Percentiles rank a stretch among this genome's conserved stretches.
These are phyloP conservation scores for Dynastes maya DNA, from an alignment of 2,888 invertebrate species.

Conservation along the genomic window DNA sequence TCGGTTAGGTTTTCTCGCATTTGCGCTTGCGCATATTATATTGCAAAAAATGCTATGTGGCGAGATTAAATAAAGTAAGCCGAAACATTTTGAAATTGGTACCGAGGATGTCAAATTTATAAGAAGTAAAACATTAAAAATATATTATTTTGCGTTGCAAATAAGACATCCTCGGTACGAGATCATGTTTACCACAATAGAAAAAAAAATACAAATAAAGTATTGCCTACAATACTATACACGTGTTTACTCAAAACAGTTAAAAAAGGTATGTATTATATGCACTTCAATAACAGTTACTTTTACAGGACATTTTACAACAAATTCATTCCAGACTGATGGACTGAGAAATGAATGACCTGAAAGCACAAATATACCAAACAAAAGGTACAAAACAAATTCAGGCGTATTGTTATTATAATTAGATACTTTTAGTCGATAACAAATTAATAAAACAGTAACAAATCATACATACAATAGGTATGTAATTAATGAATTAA, in stretches of 20 bases:
- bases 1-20: constrained; percentile 15
- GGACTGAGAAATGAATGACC: constrained; percentile 20
- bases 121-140: not conserved
- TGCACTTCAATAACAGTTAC: constrained; percentile 26
- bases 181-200: constrained; percentile 14
- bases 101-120: constrained; percentile 20
- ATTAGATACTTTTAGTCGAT: constrained; percentile 36
- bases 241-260: constrained; percentile 26
- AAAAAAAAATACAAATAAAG: constrained; percentile 21
- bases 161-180: constrained; percentile 27
- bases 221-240: constrained; percentile 23
- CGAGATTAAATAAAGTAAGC: constrained; percentile 1
- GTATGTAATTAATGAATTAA: constrained; percentile 27
- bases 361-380: constrained; percentile 41
- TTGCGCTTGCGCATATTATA: constrained; percentile 7
- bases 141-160: no score
- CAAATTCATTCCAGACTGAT: constrained; percentile 38
- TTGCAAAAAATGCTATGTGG: not conserved
- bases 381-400: constrained; percentile 20
- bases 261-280: constrained; percentile 2
- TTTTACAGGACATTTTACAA: constrained; percentile 19
- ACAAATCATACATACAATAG: constrained; percentile 31
- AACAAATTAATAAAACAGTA: constrained; percentile 19
- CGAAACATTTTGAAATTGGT: not conserved
- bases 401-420: constrained; percentile 43